Evolutionary conservation across 30 jellyfish, hydroid and myxozoan species (phyloP), one percentile per base, ranked within the genome.

Genomic region (Mastigias papua): DNA sequence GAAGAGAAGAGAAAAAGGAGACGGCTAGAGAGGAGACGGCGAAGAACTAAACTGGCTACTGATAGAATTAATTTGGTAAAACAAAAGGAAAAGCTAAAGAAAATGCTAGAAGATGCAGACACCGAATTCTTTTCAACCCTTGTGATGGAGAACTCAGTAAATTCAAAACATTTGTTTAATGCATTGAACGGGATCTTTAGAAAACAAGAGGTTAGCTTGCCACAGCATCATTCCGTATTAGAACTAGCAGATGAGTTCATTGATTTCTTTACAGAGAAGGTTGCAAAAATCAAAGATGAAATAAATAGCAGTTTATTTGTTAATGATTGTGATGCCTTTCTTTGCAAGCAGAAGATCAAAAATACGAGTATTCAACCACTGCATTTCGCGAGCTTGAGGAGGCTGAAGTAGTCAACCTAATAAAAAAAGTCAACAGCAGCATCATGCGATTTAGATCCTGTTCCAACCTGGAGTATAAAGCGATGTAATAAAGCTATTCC

Each of bases 131-230:
- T 48, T 80, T 54, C 86, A 25, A 84, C 69, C 5, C 71, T 71
- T 80, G 93, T 70, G 81, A 72, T 84, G 87, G 93, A 72, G 48
- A 81, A 81, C 67, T 81, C 76, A 81, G 85, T 74, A 75, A 81
- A 71, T 84, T 27, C 87, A 84, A 84, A 84, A 69, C 31, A 80
- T 51, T 68, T 84, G 23, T 84, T 84, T 74, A 84, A 84, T 11
- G 46, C 88, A 69, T 69, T 69, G 61, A 69, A 70, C 87, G 71
- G 71, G 28, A 69, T 84, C 69, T 72, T 69, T 27, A 49, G 32
- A 46, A 84, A 69, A 33, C 42, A n/a, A 13, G 76, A 81, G 63
- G 34, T 80, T 80, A 79, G 30, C 29, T 57, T 69, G 71, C 87
- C 80, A 71, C 66, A 25, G 34, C 87, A 70, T 84, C 88, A 84